Conservation (phyloP, 2,888 invertebrate species). For the Ormyrus nitidulus region DNA sequence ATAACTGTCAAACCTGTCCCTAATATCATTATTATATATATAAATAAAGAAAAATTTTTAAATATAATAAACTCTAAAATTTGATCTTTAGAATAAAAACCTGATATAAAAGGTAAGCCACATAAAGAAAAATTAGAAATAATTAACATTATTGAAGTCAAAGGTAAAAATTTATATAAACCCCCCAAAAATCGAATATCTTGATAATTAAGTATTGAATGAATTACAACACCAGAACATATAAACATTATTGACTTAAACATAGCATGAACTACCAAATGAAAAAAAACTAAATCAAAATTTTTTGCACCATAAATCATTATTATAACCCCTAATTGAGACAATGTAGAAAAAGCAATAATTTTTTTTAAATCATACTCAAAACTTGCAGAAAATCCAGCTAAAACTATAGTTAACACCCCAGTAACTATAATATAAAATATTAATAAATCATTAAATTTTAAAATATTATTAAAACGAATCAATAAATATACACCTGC, state of each 20-base stretch:
- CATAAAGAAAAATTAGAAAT: conserved; percentile 80
- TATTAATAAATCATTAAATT: conserved; percentile 75
- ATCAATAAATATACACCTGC: conserved; percentile 86
- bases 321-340: conserved; percentile 86
- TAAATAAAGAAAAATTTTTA: conserved; percentile 61
- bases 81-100: conserved; percentile 77
- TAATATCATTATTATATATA: conserved; percentile 50
- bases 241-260: conserved; percentile 87
- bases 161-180: conserved; percentile 76
- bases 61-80: conserved; percentile 74
- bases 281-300: conserved; percentile 81
- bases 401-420: conserved; percentile 80
- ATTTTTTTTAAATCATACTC: conserved; percentile 86
- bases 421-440: conserved; percentile 61
- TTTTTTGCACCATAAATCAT: conserved; percentile 78
- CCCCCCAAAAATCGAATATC: conserved; percentile 82
- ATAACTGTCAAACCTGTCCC: conserved; percentile 63
- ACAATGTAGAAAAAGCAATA: conserved; percentile 87
- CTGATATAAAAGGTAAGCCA: conserved; percentile 81
- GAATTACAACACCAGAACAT: conserved; percentile 84
- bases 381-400: conserved; percentile 80
- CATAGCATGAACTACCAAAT: conserved; percentile 84
- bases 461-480: conserved; percentile 79
- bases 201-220: conserved; percentile 80
- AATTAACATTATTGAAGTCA: conserved; percentile 78